Evolutionary conservation across 2,888 invertebrate species (phyloP), one percentile per base, ranked within the genome.

Genomic region (Abrostola tripartita): DNA sequence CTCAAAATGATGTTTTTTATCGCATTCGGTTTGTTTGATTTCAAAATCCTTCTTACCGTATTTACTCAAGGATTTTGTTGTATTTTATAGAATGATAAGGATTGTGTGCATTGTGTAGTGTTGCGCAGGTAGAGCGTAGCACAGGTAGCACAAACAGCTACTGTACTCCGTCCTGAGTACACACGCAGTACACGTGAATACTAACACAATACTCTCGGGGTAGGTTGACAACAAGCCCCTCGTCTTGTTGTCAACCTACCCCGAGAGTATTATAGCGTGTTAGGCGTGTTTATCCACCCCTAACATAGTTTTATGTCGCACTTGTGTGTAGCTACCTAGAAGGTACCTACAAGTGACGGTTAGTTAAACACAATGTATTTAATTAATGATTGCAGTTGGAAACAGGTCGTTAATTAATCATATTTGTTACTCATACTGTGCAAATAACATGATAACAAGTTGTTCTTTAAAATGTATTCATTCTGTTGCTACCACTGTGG

Each of bases 71-170:
- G 88, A 90, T 89, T 91, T 86, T 85, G 86, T 85, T 83, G 85
- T 90, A 89, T 90, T 92, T 92, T 89, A 83, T 88, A 84, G 86
- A 83, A 88, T 88, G 93, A 93, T 93, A 92, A 92, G 90, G 82
- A 85, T 83, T 88, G 88, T 88, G 85, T 88, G 87, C 80, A 81
- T 71, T 82, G 81, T 65, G 60, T 65, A 69, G 76, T 65, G 74
- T 70, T 65, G 75, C 74, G 82, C 86, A 86, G 87, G 90, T 90
- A 91, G 85, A 83, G 92, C 90, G 94, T 93, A 94, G 92, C 84
- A 93, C 93, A 92, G 93, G 94, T 93, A 94, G 94, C 93, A 82
- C 84, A 86, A 89, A 88, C 88, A 88, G 91, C 92, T 92, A 90
- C 94, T 87, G 92, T 90, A 83, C 84, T 81, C 78, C 67, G 88